Conservation (phyloP, 1,140 invertebrate genomes). For the Drosophila punjabiensis region DNA sequence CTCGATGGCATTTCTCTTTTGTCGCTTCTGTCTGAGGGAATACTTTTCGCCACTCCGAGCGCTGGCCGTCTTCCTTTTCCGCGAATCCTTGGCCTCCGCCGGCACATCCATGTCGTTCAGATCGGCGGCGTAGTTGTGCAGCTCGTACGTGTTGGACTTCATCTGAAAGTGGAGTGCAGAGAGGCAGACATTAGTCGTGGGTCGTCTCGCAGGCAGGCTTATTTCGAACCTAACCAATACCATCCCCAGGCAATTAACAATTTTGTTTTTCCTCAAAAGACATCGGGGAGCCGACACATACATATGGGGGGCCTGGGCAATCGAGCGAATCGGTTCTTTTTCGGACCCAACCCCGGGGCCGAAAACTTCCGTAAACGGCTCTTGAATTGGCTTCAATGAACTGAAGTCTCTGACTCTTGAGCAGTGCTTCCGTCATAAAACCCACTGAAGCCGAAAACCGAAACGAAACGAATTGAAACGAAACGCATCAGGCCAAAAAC, state of each 20-base stretch:
- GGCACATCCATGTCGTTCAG: conserved; percentile 52
- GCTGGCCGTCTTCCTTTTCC: conserved; percentile 56
- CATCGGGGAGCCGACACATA: conserved; percentile 13
- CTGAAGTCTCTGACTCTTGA: conserved; percentile 61
- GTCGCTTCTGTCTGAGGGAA: conserved; percentile 78
- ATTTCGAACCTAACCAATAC: conserved; percentile 20
- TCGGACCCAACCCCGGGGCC: conserved; percentile 41
- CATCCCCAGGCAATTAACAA: conserved; percentile 73
- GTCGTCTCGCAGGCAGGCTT: conserved; percentile 19
- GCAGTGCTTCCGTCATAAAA: conserved; percentile 74
- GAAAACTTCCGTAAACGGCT: conserved; percentile 72
- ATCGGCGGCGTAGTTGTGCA: conserved; percentile 76
- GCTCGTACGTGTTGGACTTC: conserved; percentile 76
- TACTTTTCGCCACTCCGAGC: conserved; percentile 72
- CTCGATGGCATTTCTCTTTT: conserved; percentile 50
- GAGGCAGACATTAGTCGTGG: conserved; percentile 41
- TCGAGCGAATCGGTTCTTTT: conserved; percentile 56
- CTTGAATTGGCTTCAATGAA: conserved; percentile 58
- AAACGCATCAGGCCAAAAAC: conserved; percentile 50
- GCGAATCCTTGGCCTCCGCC: conserved; percentile 47
- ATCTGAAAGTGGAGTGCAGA: conserved; percentile 63
- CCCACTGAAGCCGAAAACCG: conserved; percentile 77
- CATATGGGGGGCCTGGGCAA: conserved; percentile 46
- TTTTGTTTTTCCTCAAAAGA: conserved; percentile 53
- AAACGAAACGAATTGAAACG: conserved; percentile 62